A percentile compares a stretch with the other conserved stretches of the same genome.
Conservation (phyloP, 2,797 vertebrate species). For the Neomorphus geoffroyi region DNA sequence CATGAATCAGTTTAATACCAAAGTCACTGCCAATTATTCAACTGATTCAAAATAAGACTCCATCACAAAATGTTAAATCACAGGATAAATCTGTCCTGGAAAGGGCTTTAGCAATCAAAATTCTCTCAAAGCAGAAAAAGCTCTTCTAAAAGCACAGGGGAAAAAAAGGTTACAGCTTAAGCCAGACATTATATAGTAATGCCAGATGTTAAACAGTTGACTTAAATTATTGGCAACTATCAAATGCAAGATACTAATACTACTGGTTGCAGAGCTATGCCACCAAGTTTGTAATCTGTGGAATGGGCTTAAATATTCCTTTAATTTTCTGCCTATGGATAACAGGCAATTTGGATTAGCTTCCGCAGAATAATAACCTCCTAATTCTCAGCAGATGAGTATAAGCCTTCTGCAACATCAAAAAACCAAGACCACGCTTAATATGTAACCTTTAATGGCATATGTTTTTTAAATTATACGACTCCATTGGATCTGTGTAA, state of each 20-base stretch:
- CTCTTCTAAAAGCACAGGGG: background rate
- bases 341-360: conserved; percentile 47
- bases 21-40: conserved; percentile 47
- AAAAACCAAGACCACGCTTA: background rate
- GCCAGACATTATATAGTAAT: conserved; percentile 22
- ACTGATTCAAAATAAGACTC: conserved; percentile 11
- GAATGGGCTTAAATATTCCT: conserved; percentile 12
- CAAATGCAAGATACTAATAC: conserved; percentile 2
- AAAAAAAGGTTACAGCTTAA: background rate
- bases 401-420: conserved; percentile 23
- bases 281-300: conserved; percentile 33
- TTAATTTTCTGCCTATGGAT: conserved; percentile 54
- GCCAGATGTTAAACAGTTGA: conserved; percentile 56
- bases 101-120: conserved; percentile 42
- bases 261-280: conserved; percentile 19
- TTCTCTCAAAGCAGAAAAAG: conserved; percentile 20
- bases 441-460: background rate
- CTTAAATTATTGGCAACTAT: conserved; percentile 29
- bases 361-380: conserved; percentile 24
- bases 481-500: background rate
- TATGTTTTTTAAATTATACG: background rate
- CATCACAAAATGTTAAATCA: conserved; percentile 37
- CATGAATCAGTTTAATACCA: conserved; percentile 34
- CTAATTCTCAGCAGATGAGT: conserved; percentile 57
- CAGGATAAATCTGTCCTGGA: conserved; percentile 29